Percentiles rank a stretch among this genome's conserved stretches.
phyloP scores from a whole-genome alignment of 2,113 vertebrate species.

The Mixornis gularis region DNA sequence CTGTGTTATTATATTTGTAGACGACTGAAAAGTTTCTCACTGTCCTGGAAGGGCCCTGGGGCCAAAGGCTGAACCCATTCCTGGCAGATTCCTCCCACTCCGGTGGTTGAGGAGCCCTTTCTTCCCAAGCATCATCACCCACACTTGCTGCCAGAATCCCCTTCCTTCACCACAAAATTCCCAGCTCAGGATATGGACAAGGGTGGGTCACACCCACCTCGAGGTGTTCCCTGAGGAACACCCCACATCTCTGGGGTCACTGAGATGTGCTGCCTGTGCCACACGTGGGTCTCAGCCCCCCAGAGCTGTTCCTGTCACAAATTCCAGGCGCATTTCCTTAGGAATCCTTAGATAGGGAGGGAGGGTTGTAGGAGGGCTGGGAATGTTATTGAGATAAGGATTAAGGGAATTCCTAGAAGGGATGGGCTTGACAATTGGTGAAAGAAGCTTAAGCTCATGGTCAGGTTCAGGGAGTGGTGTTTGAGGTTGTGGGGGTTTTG shows the following conservation, averaged over 20 bases:
- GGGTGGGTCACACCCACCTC: accelerated
- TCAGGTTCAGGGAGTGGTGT: not conserved
- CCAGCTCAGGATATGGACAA: accelerated
- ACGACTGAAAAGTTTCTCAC: not conserved
- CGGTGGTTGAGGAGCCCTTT: not conserved
- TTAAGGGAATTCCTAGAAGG: not conserved
- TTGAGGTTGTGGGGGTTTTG: not conserved
- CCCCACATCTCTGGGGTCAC: not conserved
- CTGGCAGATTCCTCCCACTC: not conserved
- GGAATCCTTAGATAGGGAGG: not conserved
- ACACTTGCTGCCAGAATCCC: not conserved
- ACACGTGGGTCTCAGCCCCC: not conserved
- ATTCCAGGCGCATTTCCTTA: not conserved
- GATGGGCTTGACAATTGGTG: not conserved
- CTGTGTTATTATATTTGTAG: not conserved
- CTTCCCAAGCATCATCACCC: not conserved
- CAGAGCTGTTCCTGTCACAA: not conserved
- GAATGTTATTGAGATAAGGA: not conserved
- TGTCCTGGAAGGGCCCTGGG: not conserved
- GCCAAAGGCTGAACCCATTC: not conserved
- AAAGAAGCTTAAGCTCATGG: not conserved
- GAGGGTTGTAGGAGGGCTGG: not conserved
- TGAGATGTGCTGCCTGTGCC: not conserved
- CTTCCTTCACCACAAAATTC: not conserved
- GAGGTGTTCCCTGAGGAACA: not conserved